Conservation (phyloP, 2,888 invertebrate species). For the Digitonthophagus gazella region DNA sequence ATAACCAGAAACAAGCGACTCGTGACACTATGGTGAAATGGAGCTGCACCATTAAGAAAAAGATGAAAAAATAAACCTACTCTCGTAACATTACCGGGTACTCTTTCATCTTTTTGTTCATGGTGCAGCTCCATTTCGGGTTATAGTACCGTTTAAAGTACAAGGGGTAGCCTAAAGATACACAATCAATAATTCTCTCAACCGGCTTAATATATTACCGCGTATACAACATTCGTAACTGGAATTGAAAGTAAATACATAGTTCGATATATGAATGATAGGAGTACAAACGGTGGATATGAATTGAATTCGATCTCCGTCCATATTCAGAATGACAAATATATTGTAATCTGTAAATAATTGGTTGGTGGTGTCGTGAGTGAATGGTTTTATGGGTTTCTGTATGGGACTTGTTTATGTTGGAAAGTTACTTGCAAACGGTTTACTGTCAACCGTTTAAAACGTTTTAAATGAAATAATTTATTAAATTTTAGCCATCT, state of each 20-base stretch:
- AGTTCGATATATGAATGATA: not conserved
- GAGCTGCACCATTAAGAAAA: too few species aligned
- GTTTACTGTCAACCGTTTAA: not conserved
- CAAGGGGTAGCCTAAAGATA: not conserved
- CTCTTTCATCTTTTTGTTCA: too few species aligned
- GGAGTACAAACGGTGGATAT: not conserved
- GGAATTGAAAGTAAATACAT: not conserved
- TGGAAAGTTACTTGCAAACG: not conserved
- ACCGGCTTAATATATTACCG: not conserved
- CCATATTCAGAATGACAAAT: not conserved
- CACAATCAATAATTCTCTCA: not conserved
- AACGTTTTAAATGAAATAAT: not conserved
- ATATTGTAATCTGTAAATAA: not conserved
- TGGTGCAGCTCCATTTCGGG: too few species aligned
- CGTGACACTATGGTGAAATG: too few species aligned
- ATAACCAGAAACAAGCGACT: too few species aligned
- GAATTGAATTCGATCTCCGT: not conserved
- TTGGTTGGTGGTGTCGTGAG: not conserved
- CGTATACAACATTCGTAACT: not conserved
- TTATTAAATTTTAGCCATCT: too few species aligned
- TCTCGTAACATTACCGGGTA: too few species aligned
- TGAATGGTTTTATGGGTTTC: not conserved
- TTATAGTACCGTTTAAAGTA: not conserved
- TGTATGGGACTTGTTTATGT: not conserved
- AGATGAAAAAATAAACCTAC: too few species aligned